Evolutionary conservation across 1,140 invertebrate genomes (phyloP).

Genomic region (Charaxes varanes): DNA sequence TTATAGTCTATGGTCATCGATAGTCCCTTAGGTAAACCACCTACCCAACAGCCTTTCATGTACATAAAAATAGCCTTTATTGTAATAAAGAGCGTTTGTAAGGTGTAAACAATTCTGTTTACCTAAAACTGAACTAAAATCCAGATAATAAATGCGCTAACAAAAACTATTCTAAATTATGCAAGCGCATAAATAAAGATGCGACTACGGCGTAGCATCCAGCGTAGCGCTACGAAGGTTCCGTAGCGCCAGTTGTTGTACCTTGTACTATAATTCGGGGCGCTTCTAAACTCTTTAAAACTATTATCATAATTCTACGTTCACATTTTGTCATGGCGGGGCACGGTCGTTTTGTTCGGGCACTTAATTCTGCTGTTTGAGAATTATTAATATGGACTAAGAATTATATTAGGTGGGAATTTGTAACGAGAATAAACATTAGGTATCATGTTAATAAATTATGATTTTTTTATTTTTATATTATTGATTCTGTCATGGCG

Average conservation of each 20-base stretch:
- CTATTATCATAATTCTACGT: conserved; percentile 62
- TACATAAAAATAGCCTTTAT: too few relatives aligned
- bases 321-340: conserved; percentile 54
- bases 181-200: conserved; percentile 32
- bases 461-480: too few relatives aligned
- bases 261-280: conserved; percentile 47
- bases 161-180: conserved; percentile 42
- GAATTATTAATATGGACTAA: conserved; percentile 9
- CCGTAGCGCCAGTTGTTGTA: conserved; percentile 39
- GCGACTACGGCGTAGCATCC: conserved; percentile 39
- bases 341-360: conserved; percentile 25
- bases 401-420: conserved; percentile 16
- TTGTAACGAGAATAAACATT: conserved; percentile 8
- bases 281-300: conserved; percentile 62
- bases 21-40: too few relatives aligned
- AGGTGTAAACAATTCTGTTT: too few relatives aligned
- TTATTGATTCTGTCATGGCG: too few relatives aligned
- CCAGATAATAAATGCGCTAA: conserved; percentile 21
- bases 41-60: too few relatives aligned
- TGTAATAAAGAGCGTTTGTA: too few relatives aligned
- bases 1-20: too few relatives aligned
- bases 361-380: conserved; percentile 11
- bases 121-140: conserved; percentile 20
- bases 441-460: too few relatives aligned
- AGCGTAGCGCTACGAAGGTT: conserved; percentile 42